A percentile compares a stretch with the other conserved stretches of the same genome.
Evolutionary conservation across 2,797 vertebrate species (phyloP).

Genomic region (Squalus acanthias): DNA sequence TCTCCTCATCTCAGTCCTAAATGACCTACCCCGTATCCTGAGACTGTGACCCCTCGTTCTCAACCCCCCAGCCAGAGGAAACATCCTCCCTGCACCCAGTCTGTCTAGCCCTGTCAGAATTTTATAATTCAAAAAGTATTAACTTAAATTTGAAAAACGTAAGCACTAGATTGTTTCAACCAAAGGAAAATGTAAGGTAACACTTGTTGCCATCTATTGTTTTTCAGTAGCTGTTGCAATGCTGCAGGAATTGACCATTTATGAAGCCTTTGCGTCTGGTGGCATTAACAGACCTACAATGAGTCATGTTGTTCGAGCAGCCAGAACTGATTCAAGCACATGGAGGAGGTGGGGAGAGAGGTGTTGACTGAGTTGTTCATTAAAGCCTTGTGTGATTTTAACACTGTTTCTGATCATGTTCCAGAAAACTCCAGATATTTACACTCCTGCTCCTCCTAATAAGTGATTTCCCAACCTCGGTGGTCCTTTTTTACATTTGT

Average conservation of each 20-base stretch:
- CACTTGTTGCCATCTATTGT: background rate
- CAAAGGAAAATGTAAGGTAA: background rate
- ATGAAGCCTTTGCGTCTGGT: background rate
- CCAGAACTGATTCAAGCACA: background rate
- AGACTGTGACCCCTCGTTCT: no score
- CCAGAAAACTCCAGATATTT: background rate
- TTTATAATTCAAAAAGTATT: background rate
- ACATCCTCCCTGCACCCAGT: no score
- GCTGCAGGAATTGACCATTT: background rate
- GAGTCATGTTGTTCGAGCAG: background rate
- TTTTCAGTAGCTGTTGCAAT: background rate
- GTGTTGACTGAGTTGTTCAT: background rate
- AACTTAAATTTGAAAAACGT: background rate
- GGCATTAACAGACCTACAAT: background rate
- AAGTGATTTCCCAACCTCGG: background rate
- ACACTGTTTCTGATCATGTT: background rate
- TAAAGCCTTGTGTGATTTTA: background rate
- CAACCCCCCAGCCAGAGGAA: no score
- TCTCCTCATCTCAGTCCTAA: no score
- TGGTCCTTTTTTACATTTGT: background rate
- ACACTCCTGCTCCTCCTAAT: background rate
- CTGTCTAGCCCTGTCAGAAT: no score
- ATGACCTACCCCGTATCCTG: no score
- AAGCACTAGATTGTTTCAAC: background rate
- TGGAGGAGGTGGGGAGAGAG: background rate